phyloP scores from a whole-genome alignment of 2,797 vertebrate genomes.

The Alfaro cultratus region DNA sequence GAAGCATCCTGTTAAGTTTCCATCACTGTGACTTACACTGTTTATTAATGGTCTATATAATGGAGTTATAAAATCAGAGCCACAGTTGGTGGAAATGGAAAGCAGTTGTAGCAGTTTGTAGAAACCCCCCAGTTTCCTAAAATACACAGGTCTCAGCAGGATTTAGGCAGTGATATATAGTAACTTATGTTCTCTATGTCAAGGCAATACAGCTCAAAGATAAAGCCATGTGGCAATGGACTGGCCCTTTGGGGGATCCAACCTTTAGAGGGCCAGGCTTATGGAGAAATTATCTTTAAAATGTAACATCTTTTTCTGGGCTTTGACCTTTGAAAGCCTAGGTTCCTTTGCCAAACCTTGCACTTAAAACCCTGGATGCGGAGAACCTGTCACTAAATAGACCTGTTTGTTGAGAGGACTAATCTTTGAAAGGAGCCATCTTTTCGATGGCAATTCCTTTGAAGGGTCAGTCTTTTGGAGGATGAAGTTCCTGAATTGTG shows the following conservation, averaged over 20 bases:
- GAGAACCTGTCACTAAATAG: not conserved
- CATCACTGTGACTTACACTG: not conserved
- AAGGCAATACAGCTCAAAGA: not conserved
- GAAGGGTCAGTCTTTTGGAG: not conserved
- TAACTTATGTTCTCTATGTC: not conserved
- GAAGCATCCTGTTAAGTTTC: not conserved
- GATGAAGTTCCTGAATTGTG: not conserved
- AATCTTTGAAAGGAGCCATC: not conserved
- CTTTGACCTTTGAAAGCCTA: not conserved
- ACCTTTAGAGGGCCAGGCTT: not conserved
- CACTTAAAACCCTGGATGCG: not conserved
- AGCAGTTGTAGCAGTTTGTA: not conserved
- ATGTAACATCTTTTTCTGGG: not conserved
- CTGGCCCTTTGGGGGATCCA: not conserved
- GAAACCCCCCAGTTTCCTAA: not conserved
- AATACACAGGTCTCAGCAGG: not conserved
- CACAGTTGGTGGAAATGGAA: not conserved
- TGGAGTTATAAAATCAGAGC: not conserved
- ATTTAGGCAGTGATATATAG: not conserved
- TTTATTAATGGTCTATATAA: not conserved
- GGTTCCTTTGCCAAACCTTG: not conserved
- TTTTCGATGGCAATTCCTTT: not conserved
- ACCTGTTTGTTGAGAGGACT: not conserved
- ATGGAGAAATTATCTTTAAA: not conserved
- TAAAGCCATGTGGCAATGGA: not conserved